Conservation (phyloP, 1,140 invertebrate genomes). For the Mamestra configurata region DNA sequence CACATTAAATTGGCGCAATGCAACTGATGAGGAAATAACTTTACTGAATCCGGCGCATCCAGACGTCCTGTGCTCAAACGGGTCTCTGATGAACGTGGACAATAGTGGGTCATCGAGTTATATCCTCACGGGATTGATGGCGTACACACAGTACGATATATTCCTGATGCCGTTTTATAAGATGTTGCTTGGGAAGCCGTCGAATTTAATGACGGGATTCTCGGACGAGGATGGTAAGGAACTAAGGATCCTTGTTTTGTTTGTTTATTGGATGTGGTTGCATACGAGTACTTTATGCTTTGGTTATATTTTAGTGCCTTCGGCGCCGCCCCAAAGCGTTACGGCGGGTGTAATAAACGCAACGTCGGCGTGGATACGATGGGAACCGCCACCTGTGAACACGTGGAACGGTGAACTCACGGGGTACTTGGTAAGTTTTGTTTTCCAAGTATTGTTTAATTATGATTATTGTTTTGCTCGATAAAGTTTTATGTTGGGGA, state of each 20-base stretch:
- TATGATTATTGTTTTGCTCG: conserved; percentile 41
- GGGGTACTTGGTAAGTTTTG: conserved; percentile 91
- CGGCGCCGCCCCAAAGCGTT: conserved; percentile 92
- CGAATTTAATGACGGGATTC: conserved; percentile 91
- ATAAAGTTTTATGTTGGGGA: conserved; percentile 33
- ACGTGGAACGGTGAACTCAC: conserved; percentile 93
- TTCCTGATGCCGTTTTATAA: conserved; percentile 94
- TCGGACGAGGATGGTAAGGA: conserved; percentile 92
- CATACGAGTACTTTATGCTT: conserved; percentile 39
- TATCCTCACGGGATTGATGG: conserved; percentile 90
- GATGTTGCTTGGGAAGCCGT: conserved; percentile 92
- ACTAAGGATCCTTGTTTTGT: conserved; percentile 75
- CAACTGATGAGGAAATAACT: conserved; percentile 70
- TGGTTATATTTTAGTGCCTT: conserved; percentile 80
- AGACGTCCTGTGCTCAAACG: conserved; percentile 76
- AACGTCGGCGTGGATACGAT: conserved; percentile 93
- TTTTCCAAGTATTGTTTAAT: conserved; percentile 54
- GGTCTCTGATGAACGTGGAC: conserved; percentile 90
- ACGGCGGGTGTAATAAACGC: conserved; percentile 93
- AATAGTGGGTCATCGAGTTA: conserved; percentile 89
- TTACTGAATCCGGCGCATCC: conserved; percentile 71
- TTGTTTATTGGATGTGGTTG: conserved; percentile 29
- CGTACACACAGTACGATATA: conserved; percentile 92
- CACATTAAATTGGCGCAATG: conserved; percentile 80
- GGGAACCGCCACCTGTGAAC: conserved; percentile 92